Evolutionary conservation across 2,113 vertebrate genomes (phyloP).

Genomic region (Leiothrix lutea): DNA sequence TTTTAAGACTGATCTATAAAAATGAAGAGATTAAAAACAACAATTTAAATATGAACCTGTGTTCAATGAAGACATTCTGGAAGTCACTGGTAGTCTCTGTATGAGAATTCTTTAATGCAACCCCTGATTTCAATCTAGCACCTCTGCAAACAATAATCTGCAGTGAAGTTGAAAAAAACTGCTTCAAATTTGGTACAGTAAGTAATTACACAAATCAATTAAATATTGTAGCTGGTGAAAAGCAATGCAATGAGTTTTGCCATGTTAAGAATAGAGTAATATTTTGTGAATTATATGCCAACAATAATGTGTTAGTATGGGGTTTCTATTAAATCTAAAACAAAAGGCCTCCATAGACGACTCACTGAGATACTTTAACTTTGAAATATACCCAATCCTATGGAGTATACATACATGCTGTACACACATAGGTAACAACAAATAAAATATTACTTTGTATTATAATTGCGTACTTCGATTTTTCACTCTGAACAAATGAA

Average conservation of each 20-base stretch:
- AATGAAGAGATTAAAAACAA: not conserved
- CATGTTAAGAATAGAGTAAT: not conserved
- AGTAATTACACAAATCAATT: not conserved
- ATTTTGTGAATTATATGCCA: not conserved
- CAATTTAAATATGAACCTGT: not conserved
- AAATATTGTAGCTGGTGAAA: not conserved
- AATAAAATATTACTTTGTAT: not conserved
- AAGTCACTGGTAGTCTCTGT: not conserved
- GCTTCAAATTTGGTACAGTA: not conserved
- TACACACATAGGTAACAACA: rapidly evolving
- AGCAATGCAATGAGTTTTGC: not conserved
- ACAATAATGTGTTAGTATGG: not conserved
- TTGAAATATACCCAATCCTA: not conserved
- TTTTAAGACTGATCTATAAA: not conserved
- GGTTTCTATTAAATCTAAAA: not conserved
- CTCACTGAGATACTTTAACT: not conserved
- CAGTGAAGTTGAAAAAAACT: not conserved
- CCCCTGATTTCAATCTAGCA: not conserved
- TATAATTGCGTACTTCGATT: not conserved
- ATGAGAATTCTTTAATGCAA: not conserved
- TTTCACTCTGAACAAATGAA: not conserved
- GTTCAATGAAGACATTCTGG: not conserved
- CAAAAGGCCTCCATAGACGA: not conserved
- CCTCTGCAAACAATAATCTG: not conserved
- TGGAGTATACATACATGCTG: not conserved